phyloP scores from a whole-genome alignment of 2,888 invertebrate species.

The Biston stratarius region DNA sequence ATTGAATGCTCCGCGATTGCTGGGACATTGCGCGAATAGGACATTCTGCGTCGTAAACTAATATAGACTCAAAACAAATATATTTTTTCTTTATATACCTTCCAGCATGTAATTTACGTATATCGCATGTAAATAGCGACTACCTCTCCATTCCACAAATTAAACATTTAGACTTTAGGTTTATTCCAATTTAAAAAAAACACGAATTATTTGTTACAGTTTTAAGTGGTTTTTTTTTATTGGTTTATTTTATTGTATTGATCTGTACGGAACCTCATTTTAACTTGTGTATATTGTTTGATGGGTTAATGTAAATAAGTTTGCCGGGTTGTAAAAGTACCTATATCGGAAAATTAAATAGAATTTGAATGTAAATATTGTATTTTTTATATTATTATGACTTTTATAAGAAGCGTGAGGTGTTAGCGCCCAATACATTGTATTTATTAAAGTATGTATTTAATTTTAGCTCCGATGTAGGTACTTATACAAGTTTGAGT shows the following conservation, averaged over 20 bases:
- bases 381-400: constrained; percentile 64
- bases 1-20: too few species aligned
- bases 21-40: too few species aligned
- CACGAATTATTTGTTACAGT: constrained; percentile 20
- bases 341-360: constrained; percentile 48
- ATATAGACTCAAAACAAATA: too few species aligned
- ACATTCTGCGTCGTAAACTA: too few species aligned
- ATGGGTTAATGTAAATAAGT: constrained; percentile 45
- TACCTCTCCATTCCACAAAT: constrained; percentile 21
- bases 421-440: constrained; percentile 56
- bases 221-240: constrained; percentile 16
- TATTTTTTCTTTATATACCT: not conserved
- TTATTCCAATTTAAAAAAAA: constrained; percentile 1
- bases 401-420: constrained; percentile 67
- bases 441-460: constrained; percentile 51
- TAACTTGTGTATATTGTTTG: constrained; percentile 39
- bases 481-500: constrained; percentile 55
- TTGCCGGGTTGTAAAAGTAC: constrained; percentile 47
- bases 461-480: constrained; percentile 51
- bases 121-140: constrained; percentile 29
- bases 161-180: constrained; percentile 17
- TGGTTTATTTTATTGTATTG: constrained; percentile 34
- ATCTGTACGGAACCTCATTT: constrained; percentile 47
- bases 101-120: not conserved
- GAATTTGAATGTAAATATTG: constrained; percentile 70